A percentile compares a stretch with the other conserved stretches of the same genome.
These are phyloP conservation scores for Argopecten irradians DNA, from an alignment of 1,140 invertebrate species.

Conservation along the genomic window DNA sequence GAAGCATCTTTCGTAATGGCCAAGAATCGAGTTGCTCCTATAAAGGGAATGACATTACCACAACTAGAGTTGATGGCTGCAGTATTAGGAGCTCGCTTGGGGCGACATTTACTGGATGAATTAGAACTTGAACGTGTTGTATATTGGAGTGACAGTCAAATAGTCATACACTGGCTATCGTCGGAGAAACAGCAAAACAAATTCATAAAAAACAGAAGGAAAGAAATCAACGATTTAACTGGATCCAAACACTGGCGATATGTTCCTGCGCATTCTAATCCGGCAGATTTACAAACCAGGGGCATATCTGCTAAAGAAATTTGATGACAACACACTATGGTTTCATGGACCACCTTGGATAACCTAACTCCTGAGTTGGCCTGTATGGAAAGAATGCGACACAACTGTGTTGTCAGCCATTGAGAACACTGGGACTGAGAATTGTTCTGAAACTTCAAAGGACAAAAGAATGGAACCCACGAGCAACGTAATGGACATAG, in stretches of 20 bases:
- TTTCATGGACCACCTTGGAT: slow-evolving; percentile 22
- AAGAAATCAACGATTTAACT: slow-evolving; percentile 25
- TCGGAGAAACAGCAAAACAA: slow-evolving; percentile 13
- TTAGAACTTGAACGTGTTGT: background rate
- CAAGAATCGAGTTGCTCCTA: slow-evolving; percentile 20
- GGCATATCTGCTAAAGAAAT: background rate
- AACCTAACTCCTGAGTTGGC: background rate
- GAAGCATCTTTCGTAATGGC: slow-evolving; percentile 24
- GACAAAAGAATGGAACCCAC: no score
- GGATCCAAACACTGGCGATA: slow-evolving; percentile 12
- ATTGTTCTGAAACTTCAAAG: no score
- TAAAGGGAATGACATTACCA: slow-evolving; percentile 24
- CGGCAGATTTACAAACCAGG: background rate
- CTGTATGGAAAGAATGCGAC: background rate
- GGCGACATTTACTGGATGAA: background rate
- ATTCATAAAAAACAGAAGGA: background rate
- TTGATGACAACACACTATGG: background rate
- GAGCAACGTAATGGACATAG: no score
- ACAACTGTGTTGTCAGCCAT: background rate
- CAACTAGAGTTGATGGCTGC: slow-evolving; percentile 33
- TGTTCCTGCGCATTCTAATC: background rate
- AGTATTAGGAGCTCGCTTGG: background rate
- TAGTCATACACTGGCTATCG: background rate
- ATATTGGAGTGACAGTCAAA: slow-evolving; percentile 28
- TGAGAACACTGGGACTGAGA: no score